Evolutionary conservation across 2,113 vertebrate genomes (phyloP), one percentile per base, ranked within the genome.

Genomic region (Heterocephalus glaber): DNA sequence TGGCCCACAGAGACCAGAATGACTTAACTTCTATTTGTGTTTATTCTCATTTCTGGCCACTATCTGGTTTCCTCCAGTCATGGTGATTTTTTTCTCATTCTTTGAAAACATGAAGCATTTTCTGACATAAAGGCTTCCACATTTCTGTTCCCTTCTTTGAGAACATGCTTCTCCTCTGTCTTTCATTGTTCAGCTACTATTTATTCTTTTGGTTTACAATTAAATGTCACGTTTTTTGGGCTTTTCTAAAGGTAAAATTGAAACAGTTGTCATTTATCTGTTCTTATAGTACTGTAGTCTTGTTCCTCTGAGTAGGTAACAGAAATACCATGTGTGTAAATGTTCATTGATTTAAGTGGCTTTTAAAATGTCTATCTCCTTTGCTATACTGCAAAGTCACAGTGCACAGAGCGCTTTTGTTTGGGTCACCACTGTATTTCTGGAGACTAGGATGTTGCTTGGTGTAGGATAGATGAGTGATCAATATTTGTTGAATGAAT

Each of bases 41-140:
- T 81, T 93, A 56, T 49, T 88, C 41, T 94, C 47, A 54, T 91
- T n/a, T 89, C 60, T 94, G 58, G 38, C 41, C 49, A 89, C 47
- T 87, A 12, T 91, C 17, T 80, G 17, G 11, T 28, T 66, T 94
- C 20, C 13, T 89, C 19, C 30, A 70, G 30, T 90, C 54, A 63
- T 61, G 77, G 12, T 95, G 63, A 60, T 11, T 86, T 7, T 65
- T 9, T 35, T 66, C 56, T n/a, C 61, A 3, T 95, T 70, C 33
- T 94, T 94, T 70, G 41, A 92, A 92, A 95, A 95, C 4, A n/a
- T 19, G 56, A 79, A 76, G 35, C 17, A 33, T 90, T 89, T 94
- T 70, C 52, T 44, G 58, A 47, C 7, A 83, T 65, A 6, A 17
- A 58, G 11, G 35, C 80, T 86, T 95, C 63, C 12, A 74, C n/a